Evolutionary conservation across 1,140 invertebrate genomes (phyloP), one percentile per base, ranked within the genome.

Genomic region (Carposina sasakii): DNA sequence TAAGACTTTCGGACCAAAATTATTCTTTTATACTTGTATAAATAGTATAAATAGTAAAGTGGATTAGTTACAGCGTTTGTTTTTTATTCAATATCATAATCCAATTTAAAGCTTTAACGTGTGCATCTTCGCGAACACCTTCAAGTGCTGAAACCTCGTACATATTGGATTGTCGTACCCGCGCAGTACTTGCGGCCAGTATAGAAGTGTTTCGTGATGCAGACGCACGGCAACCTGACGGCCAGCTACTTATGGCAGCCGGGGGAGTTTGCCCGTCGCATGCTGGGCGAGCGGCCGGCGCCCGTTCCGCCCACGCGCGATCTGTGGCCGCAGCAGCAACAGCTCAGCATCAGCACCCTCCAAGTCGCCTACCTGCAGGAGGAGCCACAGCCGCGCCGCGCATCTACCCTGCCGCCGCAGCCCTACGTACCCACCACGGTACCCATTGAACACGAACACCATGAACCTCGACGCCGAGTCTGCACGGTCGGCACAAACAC

Each of bases 401-500:
- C 76, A 1, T 64, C 64, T 12, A 73, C 76, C 1, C 54, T 78
- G 4, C 66, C 77, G 4, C 51, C 66, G 1, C 72, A 72, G 36
- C 54, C 65, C 0, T 77, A 69, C 34, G 37, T 59, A 19, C 60
- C 69, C 2, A 72, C 65, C 5, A 62, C 67, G 3, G 41, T 59
- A 4, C 64, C 61, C 1, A 52, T 67, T 17, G 66, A 74, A 30
- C 51, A 48, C 22, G 70, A 68, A 5, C 60, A 60, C 12, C 6
- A 6, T 6, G 24, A 28, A 28, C 5, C 23, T 10, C 57, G 58
- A 47, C 67, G 65, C 0, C 61, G 67, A 9, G 45, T 73, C 2
- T 81, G 81, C 41, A 72, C 69, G 15, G 69, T 84, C n/a, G 77
- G 77, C 6, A 84, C 81, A 0, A 84, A 84, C 44, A 84, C 79